These are phyloP conservation scores for Bombus confusus DNA, from an alignment of 1,140 invertebrate genomes.

Conservation along the genomic window DNA sequence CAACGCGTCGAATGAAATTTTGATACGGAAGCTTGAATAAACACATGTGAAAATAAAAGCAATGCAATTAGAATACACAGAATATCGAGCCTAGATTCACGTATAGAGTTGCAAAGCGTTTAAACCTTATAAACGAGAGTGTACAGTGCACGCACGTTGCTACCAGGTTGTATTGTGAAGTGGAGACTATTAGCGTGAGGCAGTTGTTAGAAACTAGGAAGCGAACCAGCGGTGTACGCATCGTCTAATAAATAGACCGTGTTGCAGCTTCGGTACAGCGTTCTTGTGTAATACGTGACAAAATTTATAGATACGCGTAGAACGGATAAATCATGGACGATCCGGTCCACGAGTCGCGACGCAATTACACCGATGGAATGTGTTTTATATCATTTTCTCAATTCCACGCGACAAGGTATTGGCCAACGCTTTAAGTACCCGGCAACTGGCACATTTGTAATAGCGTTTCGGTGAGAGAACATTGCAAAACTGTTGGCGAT, in stretches of 20 bases:
- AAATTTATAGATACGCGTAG: conserved; percentile 28
- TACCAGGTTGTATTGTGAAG: not conserved
- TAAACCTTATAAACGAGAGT: not conserved
- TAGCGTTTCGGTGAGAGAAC: conserved; percentile 42
- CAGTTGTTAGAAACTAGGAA: conserved; percentile 38
- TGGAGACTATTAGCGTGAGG: not conserved
- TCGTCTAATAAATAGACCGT: conserved; percentile 37
- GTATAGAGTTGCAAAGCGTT: not conserved
- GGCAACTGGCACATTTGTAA: conserved; percentile 50
- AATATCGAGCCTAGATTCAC: too few species aligned
- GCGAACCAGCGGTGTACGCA: conserved; percentile 1
- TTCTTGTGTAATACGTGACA: conserved; percentile 25
- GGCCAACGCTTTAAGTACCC: conserved; percentile 25
- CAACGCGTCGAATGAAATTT: not conserved
- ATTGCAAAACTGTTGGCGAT: conserved; percentile 38
- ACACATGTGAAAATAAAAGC: not conserved
- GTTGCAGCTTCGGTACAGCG: not conserved
- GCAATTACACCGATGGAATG: conserved; percentile 41
- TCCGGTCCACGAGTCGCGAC: not conserved
- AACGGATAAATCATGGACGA: conserved; percentile 49
- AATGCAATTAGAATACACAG: not conserved
- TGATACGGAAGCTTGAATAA: not conserved
- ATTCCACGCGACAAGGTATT: conserved; percentile 48
- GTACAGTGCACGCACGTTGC: too few species aligned
- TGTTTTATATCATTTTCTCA: conserved; percentile 51